Evolutionary conservation across 2,113 vertebrate species (phyloP).

Genomic region (Rhinichthys klamathensis): DNA sequence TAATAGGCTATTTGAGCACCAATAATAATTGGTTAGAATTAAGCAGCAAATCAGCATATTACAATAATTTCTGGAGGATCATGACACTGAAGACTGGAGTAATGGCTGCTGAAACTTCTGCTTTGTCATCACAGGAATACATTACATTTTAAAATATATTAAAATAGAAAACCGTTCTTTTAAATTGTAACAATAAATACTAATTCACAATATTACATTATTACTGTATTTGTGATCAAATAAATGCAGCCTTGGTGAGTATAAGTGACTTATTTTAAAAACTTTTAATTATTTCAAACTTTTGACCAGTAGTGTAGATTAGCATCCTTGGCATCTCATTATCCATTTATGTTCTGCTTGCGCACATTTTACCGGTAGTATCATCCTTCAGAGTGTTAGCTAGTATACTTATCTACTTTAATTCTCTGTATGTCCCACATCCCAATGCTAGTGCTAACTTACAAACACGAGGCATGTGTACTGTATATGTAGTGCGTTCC

Average conservation of each 20-base stretch:
- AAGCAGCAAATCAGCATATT: background rate
- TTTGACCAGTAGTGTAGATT: background rate
- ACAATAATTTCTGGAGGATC: background rate
- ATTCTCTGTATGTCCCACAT: background rate
- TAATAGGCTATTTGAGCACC: too few relatives aligned
- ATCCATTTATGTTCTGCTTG: background rate
- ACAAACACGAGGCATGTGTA: slow-evolving; percentile 18
- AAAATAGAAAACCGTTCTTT: background rate
- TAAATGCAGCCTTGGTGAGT: background rate
- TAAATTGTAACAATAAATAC: too few relatives aligned
- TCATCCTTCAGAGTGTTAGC: background rate
- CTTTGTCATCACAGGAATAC: background rate
- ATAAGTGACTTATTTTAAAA: background rate
- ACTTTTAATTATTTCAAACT: background rate
- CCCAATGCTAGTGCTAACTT: background rate
- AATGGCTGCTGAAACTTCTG: background rate
- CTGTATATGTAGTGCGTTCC: slow-evolving; percentile 46
- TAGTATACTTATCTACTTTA: background rate
- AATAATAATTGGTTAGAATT: too few relatives aligned
- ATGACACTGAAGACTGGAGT: background rate
- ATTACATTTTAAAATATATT: background rate
- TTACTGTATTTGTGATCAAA: background rate
- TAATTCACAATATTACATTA: background rate
- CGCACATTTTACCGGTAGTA: background rate
- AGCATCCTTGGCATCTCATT: background rate